A percentile compares a stretch with the other conserved stretches of the same genome.
Conservation (phyloP, 2,888 invertebrate genomes). For the Trichogramma dendrolimi region DNA sequence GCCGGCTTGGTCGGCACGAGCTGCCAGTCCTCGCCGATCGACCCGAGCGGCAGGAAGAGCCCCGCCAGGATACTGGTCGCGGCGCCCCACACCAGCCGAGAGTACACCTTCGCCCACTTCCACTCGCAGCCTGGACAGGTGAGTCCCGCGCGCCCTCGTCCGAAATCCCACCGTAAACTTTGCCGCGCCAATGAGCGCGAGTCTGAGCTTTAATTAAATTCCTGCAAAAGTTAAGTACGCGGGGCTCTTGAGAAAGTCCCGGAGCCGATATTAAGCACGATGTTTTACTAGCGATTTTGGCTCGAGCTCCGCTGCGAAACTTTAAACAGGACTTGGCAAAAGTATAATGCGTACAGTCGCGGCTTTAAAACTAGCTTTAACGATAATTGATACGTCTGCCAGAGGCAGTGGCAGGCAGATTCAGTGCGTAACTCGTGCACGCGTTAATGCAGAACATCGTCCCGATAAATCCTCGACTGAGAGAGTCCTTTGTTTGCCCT, state of each 20-base stretch:
- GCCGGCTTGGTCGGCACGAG: constrained; percentile 49
- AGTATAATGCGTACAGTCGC: constrained; percentile 13
- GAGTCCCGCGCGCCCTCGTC: constrained; percentile 6
- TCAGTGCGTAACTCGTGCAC: too few species aligned
- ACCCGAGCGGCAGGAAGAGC: constrained; percentile 47
- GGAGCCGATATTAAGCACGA: constrained; percentile 15
- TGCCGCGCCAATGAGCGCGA: too few species aligned
- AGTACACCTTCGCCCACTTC: constrained; percentile 89
- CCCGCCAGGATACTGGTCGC: constrained; percentile 52
- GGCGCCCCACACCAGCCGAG: constrained; percentile 58
- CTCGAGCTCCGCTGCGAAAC: constrained; percentile 18
- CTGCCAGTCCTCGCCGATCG: constrained; percentile 45
- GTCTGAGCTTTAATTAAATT: neutral
- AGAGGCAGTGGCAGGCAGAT: too few species aligned
- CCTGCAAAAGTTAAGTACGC: constrained; percentile 7
- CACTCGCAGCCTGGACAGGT: constrained; percentile 85
- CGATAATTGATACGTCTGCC: constrained; percentile 24
- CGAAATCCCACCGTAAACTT: neutral
- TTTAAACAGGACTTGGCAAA: constrained; percentile 25
- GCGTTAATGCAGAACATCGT: too few species aligned
- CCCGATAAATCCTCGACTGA: too few species aligned
- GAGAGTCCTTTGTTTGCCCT: neutral
- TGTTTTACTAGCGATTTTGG: constrained; percentile 18
- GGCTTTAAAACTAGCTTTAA: constrained; percentile 24
- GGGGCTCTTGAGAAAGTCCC: constrained; percentile 12